phyloP scores from a whole-genome alignment of 2,797 vertebrate genomes.

The Miichthys miiuy region DNA sequence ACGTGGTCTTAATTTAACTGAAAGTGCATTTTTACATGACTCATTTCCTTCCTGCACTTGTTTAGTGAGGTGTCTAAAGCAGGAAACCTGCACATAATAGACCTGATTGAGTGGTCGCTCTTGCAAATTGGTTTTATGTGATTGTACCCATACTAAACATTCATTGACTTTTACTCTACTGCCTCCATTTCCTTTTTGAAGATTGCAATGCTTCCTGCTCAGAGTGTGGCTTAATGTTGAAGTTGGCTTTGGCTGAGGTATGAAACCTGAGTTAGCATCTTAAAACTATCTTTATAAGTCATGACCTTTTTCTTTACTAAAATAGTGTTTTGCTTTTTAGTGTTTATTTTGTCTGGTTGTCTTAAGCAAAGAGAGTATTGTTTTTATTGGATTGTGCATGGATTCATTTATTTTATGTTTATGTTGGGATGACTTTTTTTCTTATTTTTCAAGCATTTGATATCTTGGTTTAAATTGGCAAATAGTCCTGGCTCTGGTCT shows the following conservation, averaged over 20 bases:
- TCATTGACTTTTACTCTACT: not conserved
- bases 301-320: not conserved
- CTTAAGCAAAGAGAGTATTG: not conserved
- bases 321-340: not conserved
- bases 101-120: not conserved
- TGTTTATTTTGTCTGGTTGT: not conserved
- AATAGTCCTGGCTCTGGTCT: not conserved
- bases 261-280: not conserved
- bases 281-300: not conserved
- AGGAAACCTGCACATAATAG: not conserved
- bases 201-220: not conserved
- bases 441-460: not conserved
- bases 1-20: not conserved
- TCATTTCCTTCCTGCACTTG: not conserved
- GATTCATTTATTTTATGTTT: not conserved
- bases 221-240: not conserved
- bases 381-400: not conserved
- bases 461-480: not conserved
- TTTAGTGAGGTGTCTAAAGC: not conserved
- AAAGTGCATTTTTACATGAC: not conserved
- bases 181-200: conserved; percentile 2
- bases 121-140: not conserved
- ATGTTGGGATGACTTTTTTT: not conserved
- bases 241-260: not conserved
- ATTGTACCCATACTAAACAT: not conserved